phyloP scores from a whole-genome alignment of 2,113 vertebrate species.

The Pelmatolapia mariae region DNA sequence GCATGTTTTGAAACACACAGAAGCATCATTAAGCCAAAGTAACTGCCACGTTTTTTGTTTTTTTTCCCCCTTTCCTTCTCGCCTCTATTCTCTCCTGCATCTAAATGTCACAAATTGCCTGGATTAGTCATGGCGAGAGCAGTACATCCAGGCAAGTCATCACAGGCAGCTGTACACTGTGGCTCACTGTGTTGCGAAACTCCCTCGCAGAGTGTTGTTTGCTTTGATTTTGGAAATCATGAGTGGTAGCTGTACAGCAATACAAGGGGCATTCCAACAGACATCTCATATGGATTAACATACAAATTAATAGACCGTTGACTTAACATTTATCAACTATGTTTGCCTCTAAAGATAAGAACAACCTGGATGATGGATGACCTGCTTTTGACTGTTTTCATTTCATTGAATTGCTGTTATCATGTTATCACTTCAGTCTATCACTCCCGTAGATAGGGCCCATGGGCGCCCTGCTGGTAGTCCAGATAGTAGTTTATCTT shows the following conservation, averaged over 20 bases:
- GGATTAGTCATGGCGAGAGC: constrained; percentile 48
- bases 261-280: neutral
- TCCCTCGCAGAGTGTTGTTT: constrained; percentile 7
- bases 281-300: neutral
- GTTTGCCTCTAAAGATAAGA: neutral
- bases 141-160: constrained; percentile 45
- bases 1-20: constrained; percentile 19
- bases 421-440: neutral
- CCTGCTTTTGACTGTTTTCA: neutral
- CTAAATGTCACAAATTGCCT: constrained; percentile 48
- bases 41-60: neutral
- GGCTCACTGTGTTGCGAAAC: constrained; percentile 37
- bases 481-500: neutral
- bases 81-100: neutral
- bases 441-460: neutral
- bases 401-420: neutral
- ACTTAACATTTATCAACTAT: neutral
- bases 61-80: neutral
- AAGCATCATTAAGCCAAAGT: constrained; percentile 9
- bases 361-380: neutral
- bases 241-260: neutral
- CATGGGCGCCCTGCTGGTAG: neutral
- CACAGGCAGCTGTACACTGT: constrained; percentile 27
- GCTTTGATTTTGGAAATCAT: constrained; percentile 22
- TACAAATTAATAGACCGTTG: neutral